Conservation (phyloP, 2,113 vertebrate genomes). For the Oenanthe melanoleuca region DNA sequence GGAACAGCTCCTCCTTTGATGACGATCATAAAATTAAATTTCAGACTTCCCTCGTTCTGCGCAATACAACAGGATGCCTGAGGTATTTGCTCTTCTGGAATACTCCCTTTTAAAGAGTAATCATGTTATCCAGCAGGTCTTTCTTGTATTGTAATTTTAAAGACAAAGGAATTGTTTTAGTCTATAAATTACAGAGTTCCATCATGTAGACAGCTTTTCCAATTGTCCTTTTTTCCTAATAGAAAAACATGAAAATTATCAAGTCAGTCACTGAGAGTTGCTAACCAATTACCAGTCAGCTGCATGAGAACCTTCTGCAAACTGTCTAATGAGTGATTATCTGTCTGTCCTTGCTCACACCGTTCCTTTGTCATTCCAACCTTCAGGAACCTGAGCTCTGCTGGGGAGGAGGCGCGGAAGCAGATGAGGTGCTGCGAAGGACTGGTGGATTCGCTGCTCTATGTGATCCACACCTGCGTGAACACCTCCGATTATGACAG, state of each 20-base stretch:
- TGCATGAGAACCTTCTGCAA: neutral
- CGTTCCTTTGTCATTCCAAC: neutral
- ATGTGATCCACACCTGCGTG: conserved; percentile 97
- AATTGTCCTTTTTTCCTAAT: neutral
- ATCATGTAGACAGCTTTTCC: neutral
- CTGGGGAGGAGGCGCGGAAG: conserved; percentile 94
- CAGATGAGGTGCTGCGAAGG: conserved; percentile 95
- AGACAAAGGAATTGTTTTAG: neutral
- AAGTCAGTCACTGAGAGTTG: neutral
- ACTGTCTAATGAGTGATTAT: neutral
- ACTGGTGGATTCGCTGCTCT: conserved; percentile 92
- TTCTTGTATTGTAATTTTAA: neutral
- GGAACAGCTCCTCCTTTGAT: conserved; percentile 94
- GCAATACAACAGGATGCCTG: conserved; percentile 94
- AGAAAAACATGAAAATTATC: neutral
- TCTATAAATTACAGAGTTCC: neutral
- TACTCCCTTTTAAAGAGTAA: neutral
- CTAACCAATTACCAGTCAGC: neutral
- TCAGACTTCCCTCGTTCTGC: conserved; percentile 93
- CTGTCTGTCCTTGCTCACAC: neutral
- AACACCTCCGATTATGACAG: conserved; percentile 98
- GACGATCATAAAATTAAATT: conserved; percentile 98
- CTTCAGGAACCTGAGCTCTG: conserved; percentile 92
- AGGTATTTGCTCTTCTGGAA: conserved; percentile 77
- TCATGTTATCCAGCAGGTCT: neutral